Base-by-base conservation (phyloP, 2,888 invertebrate species). In the Drosophila multiciliata region DNA sequence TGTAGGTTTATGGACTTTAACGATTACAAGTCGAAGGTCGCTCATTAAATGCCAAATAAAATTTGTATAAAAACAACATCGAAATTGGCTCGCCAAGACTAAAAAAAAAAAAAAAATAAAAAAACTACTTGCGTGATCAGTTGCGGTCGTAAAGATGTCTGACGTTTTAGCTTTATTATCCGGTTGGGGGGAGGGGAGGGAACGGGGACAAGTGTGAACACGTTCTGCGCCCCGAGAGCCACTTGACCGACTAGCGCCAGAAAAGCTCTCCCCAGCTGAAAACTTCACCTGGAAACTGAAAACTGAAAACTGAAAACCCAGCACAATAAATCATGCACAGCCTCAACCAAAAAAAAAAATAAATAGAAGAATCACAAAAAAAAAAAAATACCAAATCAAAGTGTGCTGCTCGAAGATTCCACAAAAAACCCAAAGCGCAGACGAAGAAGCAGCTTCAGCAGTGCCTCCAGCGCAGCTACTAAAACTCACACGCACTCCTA, bases 31-130 rank as follows among this genome's bases (percentile, higher is more conserved):
- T 65, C 87, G 87, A 87, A 87, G 87, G 90, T 87, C 87, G 87
- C 84, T 87, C 87, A 87, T 89, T 87, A 90, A 90, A 90, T 80
- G 90, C 89, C 82, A 90, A 87, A 87, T 90, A 78, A 90, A 87
- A 87, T 89, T 79, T 76, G 78, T 81, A 87, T 73, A 83, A 75
- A 80, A 76, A 76, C 71, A 71, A 70, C 71, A 68, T 70, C 45
- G 36, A 68, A 86, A 88, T 85, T 89, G 90, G 82, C 86, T 89
- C 40, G 77, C 49, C 29, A 29, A 29, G 29, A 29, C 29, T 29
- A 1, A 0, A 29, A 29, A 6, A 29, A 29, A 29, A 26, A 26
- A 26, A 26, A 26, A 29, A 26, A 26, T 3, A 26, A 26, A 29
- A 29, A 26, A 26, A 26, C 26, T 6, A 38, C 67, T 87, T 83